Conservation (phyloP, 2,113 vertebrate species). For the Sakesphorus luctuosus region DNA sequence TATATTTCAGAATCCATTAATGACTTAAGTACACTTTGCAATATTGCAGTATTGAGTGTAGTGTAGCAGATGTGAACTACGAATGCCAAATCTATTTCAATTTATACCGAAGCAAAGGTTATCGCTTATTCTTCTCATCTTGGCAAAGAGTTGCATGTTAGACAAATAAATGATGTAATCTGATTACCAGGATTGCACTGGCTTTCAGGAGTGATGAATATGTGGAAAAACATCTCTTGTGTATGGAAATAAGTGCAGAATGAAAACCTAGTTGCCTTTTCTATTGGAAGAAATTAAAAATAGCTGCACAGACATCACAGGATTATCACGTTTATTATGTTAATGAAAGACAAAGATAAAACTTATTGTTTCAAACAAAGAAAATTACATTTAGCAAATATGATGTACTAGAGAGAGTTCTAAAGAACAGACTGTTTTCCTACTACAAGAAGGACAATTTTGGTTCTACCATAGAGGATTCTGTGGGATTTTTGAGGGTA, state of each 20-base stretch:
- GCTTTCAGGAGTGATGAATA: background rate
- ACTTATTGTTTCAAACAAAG: background rate
- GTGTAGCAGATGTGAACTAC: background rate
- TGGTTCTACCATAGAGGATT: background rate
- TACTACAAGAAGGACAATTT: background rate
- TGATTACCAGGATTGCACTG: background rate
- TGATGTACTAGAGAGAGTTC: background rate
- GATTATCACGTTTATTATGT: background rate
- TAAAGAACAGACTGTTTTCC: background rate
- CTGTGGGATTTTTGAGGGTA: background rate
- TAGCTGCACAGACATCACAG: background rate
- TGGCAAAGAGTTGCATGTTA: background rate
- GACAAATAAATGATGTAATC: background rate
- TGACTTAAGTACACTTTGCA: background rate
- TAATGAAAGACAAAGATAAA: background rate
- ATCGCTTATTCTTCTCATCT: background rate
- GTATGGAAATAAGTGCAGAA: background rate
- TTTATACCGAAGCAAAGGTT: background rate
- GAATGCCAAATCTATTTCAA: background rate
- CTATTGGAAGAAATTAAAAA: slow-evolving; percentile 21
- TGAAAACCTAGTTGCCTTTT: background rate
- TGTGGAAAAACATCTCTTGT: background rate
- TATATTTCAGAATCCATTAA: background rate
- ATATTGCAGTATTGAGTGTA: background rate
- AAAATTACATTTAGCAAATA: background rate